Conservation (phyloP, 64 coral and sea anemone genomes). For the Catalaphyllia jardinei region DNA sequence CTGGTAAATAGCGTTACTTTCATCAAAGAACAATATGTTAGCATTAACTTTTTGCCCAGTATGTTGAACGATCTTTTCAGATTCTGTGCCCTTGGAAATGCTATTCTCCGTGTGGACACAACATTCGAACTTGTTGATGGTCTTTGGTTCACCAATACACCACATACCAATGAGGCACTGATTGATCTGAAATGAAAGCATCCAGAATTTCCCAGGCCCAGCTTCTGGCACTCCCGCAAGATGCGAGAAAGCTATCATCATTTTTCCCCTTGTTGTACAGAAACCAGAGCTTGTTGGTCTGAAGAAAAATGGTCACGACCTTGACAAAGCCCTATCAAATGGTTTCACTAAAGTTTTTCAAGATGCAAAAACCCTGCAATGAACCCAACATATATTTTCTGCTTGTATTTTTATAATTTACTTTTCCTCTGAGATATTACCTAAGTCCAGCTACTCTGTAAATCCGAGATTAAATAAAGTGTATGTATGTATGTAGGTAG, state of each 20-base stretch:
- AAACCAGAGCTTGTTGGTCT: conserved; percentile 8
- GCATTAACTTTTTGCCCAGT: too few species aligned
- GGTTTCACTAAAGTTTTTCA: conserved; percentile 12
- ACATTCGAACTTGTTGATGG: conserved; percentile 45
- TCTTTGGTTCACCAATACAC: conserved; percentile 10
- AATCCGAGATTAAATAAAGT: too few species aligned
- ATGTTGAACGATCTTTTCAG: not conserved
- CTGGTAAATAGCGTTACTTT: too few species aligned
- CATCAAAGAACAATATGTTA: too few species aligned
- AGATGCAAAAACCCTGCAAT: conserved; percentile 32
- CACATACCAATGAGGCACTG: conserved; percentile 18
- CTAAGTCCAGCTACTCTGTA: too few species aligned
- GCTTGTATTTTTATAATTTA: too few species aligned
- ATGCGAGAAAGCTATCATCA: conserved; percentile 18
- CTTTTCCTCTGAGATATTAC: too few species aligned
- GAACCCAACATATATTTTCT: conserved; percentile 59
- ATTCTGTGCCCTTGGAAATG: conserved; percentile 48
- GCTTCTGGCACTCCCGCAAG: conserved; percentile 36
- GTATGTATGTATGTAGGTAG: too few species aligned
- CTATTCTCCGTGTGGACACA: conserved; percentile 48
- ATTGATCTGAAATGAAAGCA: not conserved
- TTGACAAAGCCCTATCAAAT: conserved; percentile 36
- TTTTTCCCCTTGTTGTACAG: conserved; percentile 13
- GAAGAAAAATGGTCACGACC: conserved; percentile 15
- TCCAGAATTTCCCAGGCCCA: not conserved